A percentile compares a stretch with the other conserved stretches of the same genome.
phyloP scores from a whole-genome alignment of 2,888 invertebrate genomes.

The Matsumyia berberina region DNA sequence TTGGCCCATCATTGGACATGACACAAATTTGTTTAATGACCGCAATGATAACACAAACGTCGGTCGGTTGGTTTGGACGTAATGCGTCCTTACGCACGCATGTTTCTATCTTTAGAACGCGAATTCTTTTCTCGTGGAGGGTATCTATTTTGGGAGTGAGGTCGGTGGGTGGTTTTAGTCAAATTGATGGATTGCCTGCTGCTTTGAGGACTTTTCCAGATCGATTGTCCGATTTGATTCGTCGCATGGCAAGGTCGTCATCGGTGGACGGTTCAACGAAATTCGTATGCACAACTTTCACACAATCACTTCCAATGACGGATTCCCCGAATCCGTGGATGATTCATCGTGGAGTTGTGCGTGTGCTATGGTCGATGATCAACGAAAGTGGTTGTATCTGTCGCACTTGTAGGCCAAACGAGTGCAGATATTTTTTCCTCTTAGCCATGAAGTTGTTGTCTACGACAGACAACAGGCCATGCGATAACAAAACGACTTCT shows the following conservation, averaged over 20 bases:
- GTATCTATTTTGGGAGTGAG: slow-evolving; percentile 9
- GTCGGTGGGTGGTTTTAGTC: not conserved
- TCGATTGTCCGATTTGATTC: not conserved
- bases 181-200: slow-evolving; percentile 3
- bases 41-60: slow-evolving; percentile 39
- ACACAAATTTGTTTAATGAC: slow-evolving; percentile 55
- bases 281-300: slow-evolving; percentile 62
- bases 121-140: not conserved
- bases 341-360: slow-evolving; percentile 37
- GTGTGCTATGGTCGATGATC: not conserved
- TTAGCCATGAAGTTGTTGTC: slow-evolving; percentile 15
- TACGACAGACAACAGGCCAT: slow-evolving; percentile 49
- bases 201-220: not conserved
- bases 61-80: not conserved
- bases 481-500: slow-evolving; percentile 70
- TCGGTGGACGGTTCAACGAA: slow-evolving; percentile 10
- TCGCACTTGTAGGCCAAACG: not conserved
- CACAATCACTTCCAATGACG: slow-evolving; percentile 59
- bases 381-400: slow-evolving; percentile 8
- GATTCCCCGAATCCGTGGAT: slow-evolving; percentile 67
- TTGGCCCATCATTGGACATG: slow-evolving; percentile 37
- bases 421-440: not conserved
- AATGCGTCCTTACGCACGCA: slow-evolving; percentile 10
- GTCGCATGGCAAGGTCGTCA: slow-evolving; percentile 42
- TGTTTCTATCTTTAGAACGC: slow-evolving; percentile 7